Percentiles rank a stretch among this genome's conserved stretches.
Evolutionary conservation across 2,113 vertebrate genomes (phyloP).

Genomic region (Ctenomys sociabilis): DNA sequence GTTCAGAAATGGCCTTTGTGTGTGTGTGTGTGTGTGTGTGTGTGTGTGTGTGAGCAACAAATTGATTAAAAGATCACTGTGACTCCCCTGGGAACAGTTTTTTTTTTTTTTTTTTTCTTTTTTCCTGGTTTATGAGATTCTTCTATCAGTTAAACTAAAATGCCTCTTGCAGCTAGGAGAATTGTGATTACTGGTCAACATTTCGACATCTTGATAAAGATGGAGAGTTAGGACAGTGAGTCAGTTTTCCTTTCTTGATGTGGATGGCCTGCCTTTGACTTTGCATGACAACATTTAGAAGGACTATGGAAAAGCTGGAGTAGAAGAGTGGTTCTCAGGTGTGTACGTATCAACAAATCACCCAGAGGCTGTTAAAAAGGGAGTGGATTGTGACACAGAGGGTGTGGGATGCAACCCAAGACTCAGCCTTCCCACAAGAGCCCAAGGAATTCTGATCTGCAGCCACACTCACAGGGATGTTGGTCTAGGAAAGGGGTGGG

Average conservation of each 20-base stretch:
- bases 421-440: not conserved
- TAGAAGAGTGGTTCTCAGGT: constrained; percentile 37
- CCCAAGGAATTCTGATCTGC: not conserved
- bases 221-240: not conserved
- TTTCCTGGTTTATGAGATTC: constrained; percentile 17
- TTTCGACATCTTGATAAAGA: constrained; percentile 69
- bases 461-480: not conserved
- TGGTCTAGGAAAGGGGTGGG: not conserved
- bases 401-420: not conserved
- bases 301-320: not conserved
- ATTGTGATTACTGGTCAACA: constrained; percentile 37
- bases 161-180: constrained; percentile 50
- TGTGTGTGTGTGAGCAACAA: not conserved
- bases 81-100: constrained; percentile 55
- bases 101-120: not conserved
- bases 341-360: not conserved
- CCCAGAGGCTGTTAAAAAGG: not conserved
- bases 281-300: constrained; percentile 1
- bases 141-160: constrained; percentile 62
- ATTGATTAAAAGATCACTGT: constrained; percentile 76
- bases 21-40: constrained; percentile 19
- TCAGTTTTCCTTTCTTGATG: constrained; percentile 21
- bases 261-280: constrained; percentile 36
- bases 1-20: constrained; percentile 52
- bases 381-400: not conserved